A percentile compares a stretch with the other conserved stretches of the same genome.
Evolutionary conservation across 2,113 vertebrate genomes (phyloP).

Genomic region (Istiophorus platypterus): DNA sequence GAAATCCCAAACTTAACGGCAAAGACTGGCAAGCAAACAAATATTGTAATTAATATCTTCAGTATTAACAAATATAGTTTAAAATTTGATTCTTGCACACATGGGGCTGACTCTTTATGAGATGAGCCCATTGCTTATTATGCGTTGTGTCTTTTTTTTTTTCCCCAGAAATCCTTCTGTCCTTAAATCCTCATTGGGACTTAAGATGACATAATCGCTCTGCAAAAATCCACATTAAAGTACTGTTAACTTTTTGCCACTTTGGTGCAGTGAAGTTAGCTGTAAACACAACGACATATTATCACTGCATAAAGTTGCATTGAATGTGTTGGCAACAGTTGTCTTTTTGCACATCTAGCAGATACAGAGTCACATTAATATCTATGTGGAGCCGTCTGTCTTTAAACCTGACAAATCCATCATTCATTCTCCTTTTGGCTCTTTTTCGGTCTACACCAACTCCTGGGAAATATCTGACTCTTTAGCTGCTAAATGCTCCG

Average conservation of each 20-base stretch:
- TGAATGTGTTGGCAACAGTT: neutral
- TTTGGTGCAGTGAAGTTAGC: neutral
- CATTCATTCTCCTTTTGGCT: neutral
- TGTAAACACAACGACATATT: neutral
- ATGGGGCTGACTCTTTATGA: too few species aligned
- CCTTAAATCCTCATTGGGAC: too few species aligned
- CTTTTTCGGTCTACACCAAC: neutral
- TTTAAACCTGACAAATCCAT: neutral
- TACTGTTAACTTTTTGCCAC: neutral
- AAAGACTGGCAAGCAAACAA: neutral
- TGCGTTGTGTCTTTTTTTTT: too few species aligned
- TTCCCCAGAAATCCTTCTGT: too few species aligned
- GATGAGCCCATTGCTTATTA: too few species aligned
- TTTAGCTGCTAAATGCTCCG: neutral
- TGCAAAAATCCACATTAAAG: slow-evolving; percentile 1
- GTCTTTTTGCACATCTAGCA: neutral
- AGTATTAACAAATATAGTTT: too few species aligned
- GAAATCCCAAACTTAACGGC: neutral
- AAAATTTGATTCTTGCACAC: too few species aligned
- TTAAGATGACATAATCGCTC: neutral
- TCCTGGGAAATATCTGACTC: neutral
- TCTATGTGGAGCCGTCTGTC: neutral
- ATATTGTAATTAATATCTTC: neutral
- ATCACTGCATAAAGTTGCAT: neutral
- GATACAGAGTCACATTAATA: neutral